Evolutionary conservation across 2,888 invertebrate genomes (phyloP), one percentile per base, ranked within the genome.

Genomic region (Clivina fossor): DNA sequence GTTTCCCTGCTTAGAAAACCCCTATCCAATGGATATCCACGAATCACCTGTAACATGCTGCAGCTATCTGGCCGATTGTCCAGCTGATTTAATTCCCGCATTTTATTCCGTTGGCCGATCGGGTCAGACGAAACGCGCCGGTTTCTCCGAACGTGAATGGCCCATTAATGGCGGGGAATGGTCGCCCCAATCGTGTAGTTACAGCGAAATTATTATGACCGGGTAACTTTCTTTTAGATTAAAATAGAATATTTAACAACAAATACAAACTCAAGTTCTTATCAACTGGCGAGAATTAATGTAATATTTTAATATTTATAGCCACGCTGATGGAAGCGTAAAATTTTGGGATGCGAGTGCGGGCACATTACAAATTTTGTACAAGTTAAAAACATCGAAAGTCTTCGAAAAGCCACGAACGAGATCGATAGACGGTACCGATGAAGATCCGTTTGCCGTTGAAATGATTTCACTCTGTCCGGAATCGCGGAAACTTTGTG

Each of bases 331-430:
- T 77, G 99, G 99, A 48, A 95, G 95, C 70, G 82, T 99, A 55
- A 97, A 97, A 75, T 99, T 99, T 77, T 99, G 98, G 98, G 98
- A 99, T 75, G 94, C 95, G 40, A 94, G 95, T 69, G 94, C 93
- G 49, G 95, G 95, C 63, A 90, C 92, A 60, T 80, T 99, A 66
- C 96, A 97, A 80, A 89, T 96, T 68, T 82, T 98, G 70, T 98
- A 98, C 80, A 97, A 97, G 81, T 79, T 98, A 69, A 98, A 97
- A 81, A 96, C 96, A 71, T 90, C 93, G 64, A 96, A 97, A 80
- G 82, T 89, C 54, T 90, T 90, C 73, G 90, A 90, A 71, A 84
- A 85, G 68, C 84, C 85, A 61, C 82, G 79, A 69, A 75, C 81
- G 56, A 77, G 81, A 61, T 83, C 84, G 63, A 69, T 82, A 65